Evolutionary conservation across 2,797 vertebrate genomes (phyloP).

Genomic region (Ambastaia sidthimunki): DNA sequence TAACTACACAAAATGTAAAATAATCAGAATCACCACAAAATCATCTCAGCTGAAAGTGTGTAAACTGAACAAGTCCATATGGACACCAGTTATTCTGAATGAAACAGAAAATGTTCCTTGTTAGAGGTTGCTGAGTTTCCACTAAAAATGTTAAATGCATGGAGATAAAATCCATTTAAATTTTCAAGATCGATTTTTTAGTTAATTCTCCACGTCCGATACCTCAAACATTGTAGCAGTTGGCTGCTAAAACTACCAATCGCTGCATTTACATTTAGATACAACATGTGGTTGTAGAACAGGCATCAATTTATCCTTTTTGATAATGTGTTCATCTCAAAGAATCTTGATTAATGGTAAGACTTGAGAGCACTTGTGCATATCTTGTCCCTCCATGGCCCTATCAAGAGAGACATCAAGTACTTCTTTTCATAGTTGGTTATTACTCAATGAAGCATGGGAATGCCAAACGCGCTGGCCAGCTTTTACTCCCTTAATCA

Average conservation of each 20-base stretch:
- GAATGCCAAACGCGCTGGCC: slow-evolving; percentile 31
- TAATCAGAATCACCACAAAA: too few relatives aligned
- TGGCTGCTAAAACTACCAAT: not conserved
- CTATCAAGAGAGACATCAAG: slow-evolving; percentile 26
- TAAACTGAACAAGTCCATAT: too few relatives aligned
- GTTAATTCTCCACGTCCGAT: too few relatives aligned
- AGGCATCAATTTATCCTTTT: not conserved
- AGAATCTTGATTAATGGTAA: not conserved
- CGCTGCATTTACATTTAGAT: not conserved
- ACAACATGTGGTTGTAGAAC: not conserved
- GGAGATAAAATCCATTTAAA: too few relatives aligned
- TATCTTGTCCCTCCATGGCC: not conserved
- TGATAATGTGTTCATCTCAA: not conserved
- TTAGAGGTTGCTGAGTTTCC: too few relatives aligned
- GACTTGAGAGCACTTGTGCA: slow-evolving; percentile 7
- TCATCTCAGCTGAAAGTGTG: too few relatives aligned
- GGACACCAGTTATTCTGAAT: too few relatives aligned
- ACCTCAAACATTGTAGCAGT: too few relatives aligned
- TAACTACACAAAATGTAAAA: too few relatives aligned
- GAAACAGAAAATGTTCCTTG: too few relatives aligned
- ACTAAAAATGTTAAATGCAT: too few relatives aligned
- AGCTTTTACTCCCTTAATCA: slow-evolving; percentile 33
- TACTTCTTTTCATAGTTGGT: slow-evolving; percentile 42
- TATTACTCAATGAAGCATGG: slow-evolving; percentile 49
- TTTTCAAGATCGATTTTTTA: too few relatives aligned